These are phyloP conservation scores for Plectropomus leopardus DNA, from an alignment of 2,113 vertebrate species.

Conservation along the genomic window DNA sequence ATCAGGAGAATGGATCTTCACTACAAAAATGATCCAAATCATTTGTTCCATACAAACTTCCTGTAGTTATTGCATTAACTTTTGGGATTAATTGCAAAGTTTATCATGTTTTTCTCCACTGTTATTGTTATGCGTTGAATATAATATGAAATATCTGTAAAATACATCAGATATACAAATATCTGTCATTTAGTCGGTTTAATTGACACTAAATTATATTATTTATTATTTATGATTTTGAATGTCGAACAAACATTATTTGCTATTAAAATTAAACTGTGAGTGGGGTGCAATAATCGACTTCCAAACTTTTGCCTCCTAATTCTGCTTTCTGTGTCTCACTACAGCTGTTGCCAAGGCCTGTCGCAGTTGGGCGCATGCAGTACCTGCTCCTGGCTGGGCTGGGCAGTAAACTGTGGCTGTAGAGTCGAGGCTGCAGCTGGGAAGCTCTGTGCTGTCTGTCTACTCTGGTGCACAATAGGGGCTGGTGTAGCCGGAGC, in stretches of 20 bases:
- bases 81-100: no score
- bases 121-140: no score
- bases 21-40: no score
- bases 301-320: not conserved
- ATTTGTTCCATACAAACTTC: no score
- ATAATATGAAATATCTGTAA: no score
- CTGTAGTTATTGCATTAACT: no score
- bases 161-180: no score
- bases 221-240: not conserved
- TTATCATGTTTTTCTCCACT: no score
- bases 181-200: no score
- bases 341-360: slow-evolving; percentile 14
- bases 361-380: slow-evolving; percentile 14
- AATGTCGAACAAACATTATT: not conserved
- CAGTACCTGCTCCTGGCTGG: slow-evolving; percentile 73
- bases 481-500: slow-evolving; percentile 72
- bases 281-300: not conserved
- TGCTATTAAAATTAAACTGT: not conserved
- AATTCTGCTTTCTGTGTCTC: slow-evolving; percentile 18
- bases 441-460: slow-evolving; percentile 67
- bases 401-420: slow-evolving; percentile 52
- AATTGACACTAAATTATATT: not conserved
- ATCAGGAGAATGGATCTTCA: no score
- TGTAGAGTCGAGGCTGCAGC: slow-evolving; percentile 58
- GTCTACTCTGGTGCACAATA: slow-evolving; percentile 58